Conservation (phyloP, 2,888 invertebrate species). For the Sericinus montela region DNA sequence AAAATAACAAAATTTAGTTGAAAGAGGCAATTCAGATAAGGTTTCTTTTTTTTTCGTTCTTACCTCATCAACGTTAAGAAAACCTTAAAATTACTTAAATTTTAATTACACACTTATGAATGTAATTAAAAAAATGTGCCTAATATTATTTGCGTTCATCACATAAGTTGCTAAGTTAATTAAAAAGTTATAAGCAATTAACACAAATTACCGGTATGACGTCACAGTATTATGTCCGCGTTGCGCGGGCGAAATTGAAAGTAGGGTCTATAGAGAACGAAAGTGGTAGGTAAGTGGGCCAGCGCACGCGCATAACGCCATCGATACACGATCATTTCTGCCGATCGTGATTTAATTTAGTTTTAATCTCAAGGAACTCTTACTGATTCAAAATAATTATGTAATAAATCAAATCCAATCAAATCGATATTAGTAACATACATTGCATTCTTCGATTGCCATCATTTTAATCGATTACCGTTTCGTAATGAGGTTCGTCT, state of each 20-base stretch:
- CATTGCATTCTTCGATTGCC: too few relatives aligned
- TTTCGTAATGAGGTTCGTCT: too few relatives aligned
- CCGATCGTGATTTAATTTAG: neutral
- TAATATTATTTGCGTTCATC: neutral
- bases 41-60: too few relatives aligned
- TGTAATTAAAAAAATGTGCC: neutral
- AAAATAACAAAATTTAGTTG: too few relatives aligned
- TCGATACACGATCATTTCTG: neutral
- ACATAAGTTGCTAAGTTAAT: constrained; percentile 1
- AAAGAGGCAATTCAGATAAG: too few relatives aligned
- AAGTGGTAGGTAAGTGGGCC: constrained; percentile 21
- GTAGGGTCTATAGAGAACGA: constrained; percentile 21
- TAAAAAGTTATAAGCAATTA: constrained; percentile 20
- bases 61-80: too few relatives aligned
- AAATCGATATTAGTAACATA: too few relatives aligned
- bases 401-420: too few relatives aligned
- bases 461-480: too few relatives aligned
- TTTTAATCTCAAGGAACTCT: too few relatives aligned
- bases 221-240: constrained; percentile 21
- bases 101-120: neutral
- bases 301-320: neutral
- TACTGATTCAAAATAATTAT: too few relatives aligned
- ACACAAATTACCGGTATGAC: constrained; percentile 25
- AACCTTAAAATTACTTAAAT: too few relatives aligned
- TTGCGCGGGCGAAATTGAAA: constrained; percentile 21